Percentiles rank a stretch among this genome's conserved stretches.
These are phyloP conservation scores for Henricia sp. DNA, from an alignment of 53 echinoderm and acorn worm genomes.

Conservation along the genomic window DNA sequence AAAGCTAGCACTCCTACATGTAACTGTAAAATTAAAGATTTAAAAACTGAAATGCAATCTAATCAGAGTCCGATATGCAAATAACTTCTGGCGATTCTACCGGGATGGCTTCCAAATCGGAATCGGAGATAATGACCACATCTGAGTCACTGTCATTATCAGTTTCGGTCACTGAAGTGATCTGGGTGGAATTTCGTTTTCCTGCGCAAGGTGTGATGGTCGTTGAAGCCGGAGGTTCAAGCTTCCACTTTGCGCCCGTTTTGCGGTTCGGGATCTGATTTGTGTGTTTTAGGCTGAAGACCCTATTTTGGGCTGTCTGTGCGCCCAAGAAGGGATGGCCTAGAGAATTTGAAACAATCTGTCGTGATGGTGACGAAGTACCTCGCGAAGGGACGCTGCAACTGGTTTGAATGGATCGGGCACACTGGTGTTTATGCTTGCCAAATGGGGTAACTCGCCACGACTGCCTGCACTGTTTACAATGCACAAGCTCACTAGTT, in stretches of 20 bases:
- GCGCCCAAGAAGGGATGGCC: background rate
- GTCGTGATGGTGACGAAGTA: background rate
- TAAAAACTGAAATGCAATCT: too few relatives aligned
- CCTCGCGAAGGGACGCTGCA: background rate
- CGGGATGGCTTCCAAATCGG: conserved; percentile 2
- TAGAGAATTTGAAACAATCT: background rate
- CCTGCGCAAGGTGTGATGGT: background rate
- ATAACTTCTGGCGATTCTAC: conserved; percentile 26
- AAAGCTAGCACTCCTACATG: too few relatives aligned
- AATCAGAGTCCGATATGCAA: conserved; percentile 40
- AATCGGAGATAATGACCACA: conserved; percentile 20
- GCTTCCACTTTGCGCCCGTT: conserved; percentile 16
- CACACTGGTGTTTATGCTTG: background rate
- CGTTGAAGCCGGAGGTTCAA: background rate
- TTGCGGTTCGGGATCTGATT: background rate
- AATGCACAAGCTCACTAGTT: conserved; percentile 3
- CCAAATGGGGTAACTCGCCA: background rate
- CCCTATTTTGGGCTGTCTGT: background rate
- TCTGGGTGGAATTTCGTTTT: background rate
- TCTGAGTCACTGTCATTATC: conserved; percentile 7
- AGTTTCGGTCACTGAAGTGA: background rate
- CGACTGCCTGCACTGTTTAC: background rate
- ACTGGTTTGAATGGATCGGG: conserved; percentile 5
- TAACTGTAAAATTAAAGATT: too few relatives aligned
- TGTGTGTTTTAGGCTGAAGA: background rate